Evolutionary conservation across 2,113 vertebrate genomes (phyloP), one percentile per base, ranked within the genome.

Genomic region (Oreochromis tanganicae): DNA sequence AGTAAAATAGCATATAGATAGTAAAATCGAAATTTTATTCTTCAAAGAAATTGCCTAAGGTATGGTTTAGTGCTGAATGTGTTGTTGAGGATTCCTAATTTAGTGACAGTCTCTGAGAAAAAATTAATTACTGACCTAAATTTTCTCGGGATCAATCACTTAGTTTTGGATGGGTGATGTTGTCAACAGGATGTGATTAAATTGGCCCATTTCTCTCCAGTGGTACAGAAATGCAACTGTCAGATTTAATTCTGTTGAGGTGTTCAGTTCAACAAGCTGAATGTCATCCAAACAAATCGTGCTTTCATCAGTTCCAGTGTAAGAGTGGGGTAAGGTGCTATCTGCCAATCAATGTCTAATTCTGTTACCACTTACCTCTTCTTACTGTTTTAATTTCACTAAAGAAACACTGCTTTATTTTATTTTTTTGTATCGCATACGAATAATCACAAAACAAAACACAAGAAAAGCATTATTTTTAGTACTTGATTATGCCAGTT

Each of bases 261-360:
- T 75, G 73, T 61, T 83, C 6, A 4, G 80, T 82, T 85, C 81
- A 75, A 71, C 75, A 19, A 32, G 59, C 80, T 79, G 89, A 87
- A 86, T 84, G 85, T 89, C 93, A 92, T 84, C 87, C 73, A 89
- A 83, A 87, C 56, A 85, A 85, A 84, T 87, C 29, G 3, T 5
- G 16, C 61, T 89, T 90, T 92, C 80, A 91, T 93, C 88, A 80
- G 66, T 80, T 81, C 86, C 34, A 48, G 48, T 52, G 55, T 48
- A 32, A 82, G 50, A 87, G 73, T 29, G 7, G 41, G 13, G 68
- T 43, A 55, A 88, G 84, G 85, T 71, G 89, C 71, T 48, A 54
- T 38, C 88, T 93, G 89, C 55, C 92, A 93, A 82, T 94, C 91
- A 94, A 36, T 63, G 89, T 89, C 89, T 87, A 84, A 54, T 36